These are phyloP conservation scores for Trichosurus vulpecula DNA, from an alignment of 2,797 vertebrate genomes.

Conservation along the genomic window DNA sequence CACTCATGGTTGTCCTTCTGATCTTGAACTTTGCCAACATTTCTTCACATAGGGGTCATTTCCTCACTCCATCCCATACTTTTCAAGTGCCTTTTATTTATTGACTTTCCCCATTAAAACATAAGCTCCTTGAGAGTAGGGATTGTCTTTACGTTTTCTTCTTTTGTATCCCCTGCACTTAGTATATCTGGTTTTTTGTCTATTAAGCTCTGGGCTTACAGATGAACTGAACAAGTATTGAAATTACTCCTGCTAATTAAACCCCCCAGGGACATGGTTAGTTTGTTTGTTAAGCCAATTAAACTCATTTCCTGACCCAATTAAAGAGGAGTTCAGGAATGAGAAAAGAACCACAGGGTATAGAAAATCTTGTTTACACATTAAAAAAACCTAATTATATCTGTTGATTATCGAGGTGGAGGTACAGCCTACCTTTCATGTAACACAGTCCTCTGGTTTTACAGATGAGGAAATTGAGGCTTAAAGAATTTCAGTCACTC, in stretches of 20 bases:
- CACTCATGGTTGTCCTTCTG: not conserved
- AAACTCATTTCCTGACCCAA: constrained; percentile 27
- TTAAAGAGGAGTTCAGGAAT: constrained; percentile 34
- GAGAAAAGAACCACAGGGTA: constrained; percentile 1
- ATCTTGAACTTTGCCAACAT: not conserved
- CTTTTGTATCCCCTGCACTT: not conserved
- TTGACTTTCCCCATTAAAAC: not conserved
- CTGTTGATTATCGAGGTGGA: not conserved
- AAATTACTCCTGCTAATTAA: constrained; percentile 11
- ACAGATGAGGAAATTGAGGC: not conserved
- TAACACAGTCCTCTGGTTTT: not conserved
- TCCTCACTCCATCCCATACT: not conserved
- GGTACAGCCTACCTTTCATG: not conserved
- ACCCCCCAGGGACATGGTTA: not conserved
- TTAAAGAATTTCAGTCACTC: not conserved
- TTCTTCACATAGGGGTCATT: not conserved
- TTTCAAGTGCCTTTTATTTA: not conserved
- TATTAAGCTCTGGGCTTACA: not conserved
- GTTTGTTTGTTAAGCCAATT: not conserved
- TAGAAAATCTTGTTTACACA: constrained; percentile 29
- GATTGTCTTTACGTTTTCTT: not conserved
- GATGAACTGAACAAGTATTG: not conserved
- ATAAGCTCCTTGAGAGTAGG: not conserved
- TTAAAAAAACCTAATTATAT: constrained; percentile 33
- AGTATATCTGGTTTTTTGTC: not conserved